Conservation (phyloP, 2,113 vertebrate species). For the Epinephelus cyanopodus region DNA sequence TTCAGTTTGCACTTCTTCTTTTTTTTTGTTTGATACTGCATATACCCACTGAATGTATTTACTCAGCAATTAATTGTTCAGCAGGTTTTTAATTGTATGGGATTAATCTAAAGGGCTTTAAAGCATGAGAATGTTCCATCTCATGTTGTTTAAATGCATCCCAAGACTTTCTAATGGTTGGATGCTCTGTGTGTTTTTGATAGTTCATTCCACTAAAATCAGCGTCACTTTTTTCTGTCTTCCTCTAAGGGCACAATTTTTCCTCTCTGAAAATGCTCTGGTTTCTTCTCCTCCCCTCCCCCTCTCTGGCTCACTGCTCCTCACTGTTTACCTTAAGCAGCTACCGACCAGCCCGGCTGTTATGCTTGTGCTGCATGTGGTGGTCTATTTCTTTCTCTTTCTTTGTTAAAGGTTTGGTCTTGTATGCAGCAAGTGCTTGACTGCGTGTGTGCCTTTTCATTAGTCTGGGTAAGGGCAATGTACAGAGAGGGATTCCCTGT, state of each 20-base stretch:
- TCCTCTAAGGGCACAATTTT: slow-evolving; percentile 21
- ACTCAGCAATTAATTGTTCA: not conserved
- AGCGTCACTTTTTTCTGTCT: not conserved
- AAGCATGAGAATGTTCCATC: not conserved
- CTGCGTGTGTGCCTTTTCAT: not conserved
- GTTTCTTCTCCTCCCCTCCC: slow-evolving; percentile 41
- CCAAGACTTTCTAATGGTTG: not conserved
- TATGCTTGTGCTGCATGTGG: not conserved
- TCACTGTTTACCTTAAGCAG: slow-evolving; percentile 53
- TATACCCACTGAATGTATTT: not conserved
- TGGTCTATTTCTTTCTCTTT: not conserved
- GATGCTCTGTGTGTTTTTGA: not conserved
- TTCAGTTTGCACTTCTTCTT: not conserved
- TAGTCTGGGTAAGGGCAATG: not conserved
- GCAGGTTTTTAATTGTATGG: not conserved
- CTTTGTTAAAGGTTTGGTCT: slow-evolving; percentile 5
- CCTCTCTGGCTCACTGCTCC: slow-evolving; percentile 37
- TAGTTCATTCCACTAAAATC: not conserved
- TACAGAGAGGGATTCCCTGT: slow-evolving; percentile 20
- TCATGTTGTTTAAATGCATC: not conserved
- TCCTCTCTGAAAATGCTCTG: slow-evolving; percentile 8
- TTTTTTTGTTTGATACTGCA: not conserved
- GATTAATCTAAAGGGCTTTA: not conserved
- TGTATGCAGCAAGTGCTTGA: not conserved
- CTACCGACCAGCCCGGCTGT: slow-evolving; percentile 5